phyloP scores from a whole-genome alignment of 2,113 vertebrate species.

The Plecotus auritus region DNA sequence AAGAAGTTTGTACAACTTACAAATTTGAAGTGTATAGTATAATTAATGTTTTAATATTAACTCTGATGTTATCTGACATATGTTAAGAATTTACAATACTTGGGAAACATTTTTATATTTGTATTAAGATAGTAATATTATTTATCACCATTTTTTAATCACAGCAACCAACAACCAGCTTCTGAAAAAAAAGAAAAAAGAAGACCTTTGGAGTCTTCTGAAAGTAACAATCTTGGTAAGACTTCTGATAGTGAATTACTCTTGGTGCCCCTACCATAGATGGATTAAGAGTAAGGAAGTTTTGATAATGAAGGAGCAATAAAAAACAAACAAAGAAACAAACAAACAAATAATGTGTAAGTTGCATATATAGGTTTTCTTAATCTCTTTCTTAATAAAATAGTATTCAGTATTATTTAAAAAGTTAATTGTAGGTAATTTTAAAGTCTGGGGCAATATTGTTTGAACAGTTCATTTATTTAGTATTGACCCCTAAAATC shows the following conservation, averaged over 20 bases:
- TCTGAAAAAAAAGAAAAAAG: slow-evolving; percentile 81
- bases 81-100: not conserved
- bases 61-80: not conserved
- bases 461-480: not conserved
- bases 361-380: not conserved
- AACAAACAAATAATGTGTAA: not conserved
- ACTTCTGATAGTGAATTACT: not conserved
- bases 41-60: not conserved
- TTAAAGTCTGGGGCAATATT: not conserved
- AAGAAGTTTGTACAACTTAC: not conserved
- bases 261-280: not conserved
- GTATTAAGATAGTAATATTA: slow-evolving; percentile 18
- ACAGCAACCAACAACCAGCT: slow-evolving; percentile 83
- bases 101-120: not conserved
- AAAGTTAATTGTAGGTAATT: not conserved
- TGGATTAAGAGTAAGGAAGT: not conserved
- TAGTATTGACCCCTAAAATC: not conserved
- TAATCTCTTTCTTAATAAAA: not conserved
- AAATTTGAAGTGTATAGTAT: not conserved
- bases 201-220: slow-evolving; percentile 48
- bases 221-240: slow-evolving; percentile 40
- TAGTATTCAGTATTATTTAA: slow-evolving; percentile 6
- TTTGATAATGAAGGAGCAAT: not conserved
- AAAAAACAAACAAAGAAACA: not conserved
- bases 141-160: slow-evolving; percentile 39